A percentile compares a stretch with the other conserved stretches of the same genome.
Conservation (phyloP, 2,888 invertebrate genomes). For the Oligia fasciuncula region DNA sequence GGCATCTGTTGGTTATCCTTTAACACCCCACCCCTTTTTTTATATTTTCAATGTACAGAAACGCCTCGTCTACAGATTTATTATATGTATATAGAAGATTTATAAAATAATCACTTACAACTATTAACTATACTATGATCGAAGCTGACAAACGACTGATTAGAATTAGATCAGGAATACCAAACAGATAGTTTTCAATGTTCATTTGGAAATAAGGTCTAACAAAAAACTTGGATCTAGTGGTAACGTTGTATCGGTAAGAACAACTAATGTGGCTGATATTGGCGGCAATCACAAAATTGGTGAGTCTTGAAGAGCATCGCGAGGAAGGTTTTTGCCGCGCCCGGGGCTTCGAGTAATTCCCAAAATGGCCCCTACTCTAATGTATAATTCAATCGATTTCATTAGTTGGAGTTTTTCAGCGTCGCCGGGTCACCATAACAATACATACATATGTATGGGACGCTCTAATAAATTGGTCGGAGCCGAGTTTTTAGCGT, state of each 20-base stretch:
- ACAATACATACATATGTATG: slow-evolving; percentile 85
- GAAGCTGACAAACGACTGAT: not conserved
- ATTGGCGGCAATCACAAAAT: slow-evolving; percentile 37
- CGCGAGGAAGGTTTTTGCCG: slow-evolving; percentile 69
- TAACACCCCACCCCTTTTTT: too few species aligned
- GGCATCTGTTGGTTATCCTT: too few species aligned
- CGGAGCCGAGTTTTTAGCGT: slow-evolving; percentile 70
- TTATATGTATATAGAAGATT: too few species aligned
- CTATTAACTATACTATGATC: too few species aligned
- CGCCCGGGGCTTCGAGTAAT: slow-evolving; percentile 69
- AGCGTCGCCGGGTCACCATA: slow-evolving; percentile 74
- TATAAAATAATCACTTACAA: too few species aligned
- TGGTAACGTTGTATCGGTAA: slow-evolving; percentile 22
- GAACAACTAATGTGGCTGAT: slow-evolving; percentile 41
- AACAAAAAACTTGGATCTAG: not conserved
- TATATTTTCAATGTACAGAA: too few species aligned
- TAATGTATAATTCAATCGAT: slow-evolving; percentile 88
- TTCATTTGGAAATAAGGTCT: not conserved
- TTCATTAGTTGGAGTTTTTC: slow-evolving; percentile 85
- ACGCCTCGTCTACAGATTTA: too few species aligned
- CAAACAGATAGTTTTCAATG: not conserved
- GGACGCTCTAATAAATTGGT: slow-evolving; percentile 83
- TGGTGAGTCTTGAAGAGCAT: slow-evolving; percentile 18
- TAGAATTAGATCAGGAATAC: not conserved
- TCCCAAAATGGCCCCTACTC: slow-evolving; percentile 80